phyloP scores from a whole-genome alignment of 2,888 invertebrate species.

The Coenonympha arcania region DNA sequence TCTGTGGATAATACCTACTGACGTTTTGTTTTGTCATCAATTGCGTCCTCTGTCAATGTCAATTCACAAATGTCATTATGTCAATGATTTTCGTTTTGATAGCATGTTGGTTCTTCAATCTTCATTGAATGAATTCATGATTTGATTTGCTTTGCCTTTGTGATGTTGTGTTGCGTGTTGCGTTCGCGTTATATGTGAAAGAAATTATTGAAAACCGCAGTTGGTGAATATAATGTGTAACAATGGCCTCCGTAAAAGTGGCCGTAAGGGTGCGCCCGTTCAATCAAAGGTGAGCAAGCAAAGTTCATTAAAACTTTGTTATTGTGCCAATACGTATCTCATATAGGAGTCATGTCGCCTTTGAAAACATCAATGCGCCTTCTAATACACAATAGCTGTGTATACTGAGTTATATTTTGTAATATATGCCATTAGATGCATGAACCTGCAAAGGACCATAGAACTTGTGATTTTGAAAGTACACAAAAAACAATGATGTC shows the following conservation, averaged over 20 bases:
- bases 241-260: constrained; percentile 93
- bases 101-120: no score
- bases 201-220: constrained; percentile 45
- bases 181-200: constrained; percentile 54
- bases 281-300: constrained; percentile 84
- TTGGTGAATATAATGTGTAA: constrained; percentile 69
- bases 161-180: constrained; percentile 57
- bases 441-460: background rate
- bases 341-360: constrained; percentile 9
- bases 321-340: constrained; percentile 10
- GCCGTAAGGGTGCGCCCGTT: constrained; percentile 93
- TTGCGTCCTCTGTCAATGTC: no score
- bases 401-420: background rate
- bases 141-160: constrained; percentile 44
- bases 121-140: no score
- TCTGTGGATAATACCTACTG: no score
- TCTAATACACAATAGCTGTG: background rate
- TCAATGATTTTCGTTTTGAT: no score
- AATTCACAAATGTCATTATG: no score
- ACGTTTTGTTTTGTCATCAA: no score
- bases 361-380: constrained; percentile 10
- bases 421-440: background rate
- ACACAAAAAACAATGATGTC: constrained; percentile 66
- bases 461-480: constrained; percentile 52
- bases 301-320: constrained; percentile 25